Percentiles rank a stretch among this genome's conserved stretches.
phyloP scores from a whole-genome alignment of 2,888 invertebrate species.

The Catocala fraxini region DNA sequence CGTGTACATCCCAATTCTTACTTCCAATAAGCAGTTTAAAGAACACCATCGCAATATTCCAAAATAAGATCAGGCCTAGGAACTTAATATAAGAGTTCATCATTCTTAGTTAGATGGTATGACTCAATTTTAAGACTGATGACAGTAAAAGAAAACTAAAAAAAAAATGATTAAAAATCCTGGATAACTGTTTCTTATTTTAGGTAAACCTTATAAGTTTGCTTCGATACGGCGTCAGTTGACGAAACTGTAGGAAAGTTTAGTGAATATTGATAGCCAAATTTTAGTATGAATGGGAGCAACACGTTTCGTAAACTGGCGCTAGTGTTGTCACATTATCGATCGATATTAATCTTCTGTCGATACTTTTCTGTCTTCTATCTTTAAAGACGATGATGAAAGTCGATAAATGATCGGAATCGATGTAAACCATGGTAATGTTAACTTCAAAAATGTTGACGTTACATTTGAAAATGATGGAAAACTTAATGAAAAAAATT shows the following conservation, averaged over 20 bases:
- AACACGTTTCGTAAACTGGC: constrained; percentile 61
- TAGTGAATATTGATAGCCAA: constrained; percentile 74
- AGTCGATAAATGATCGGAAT: constrained; percentile 66
- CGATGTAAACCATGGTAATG: constrained; percentile 68
- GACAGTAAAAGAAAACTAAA: constrained; percentile 76
- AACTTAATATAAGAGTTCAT: constrained; percentile 81
- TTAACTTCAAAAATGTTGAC: constrained; percentile 74
- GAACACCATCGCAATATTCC: constrained; percentile 50
- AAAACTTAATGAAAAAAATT: constrained; percentile 57
- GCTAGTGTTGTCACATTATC: constrained; percentile 58
- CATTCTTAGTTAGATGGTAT: constrained; percentile 86
- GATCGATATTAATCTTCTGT: constrained; percentile 67
- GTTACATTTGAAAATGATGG: constrained; percentile 77
- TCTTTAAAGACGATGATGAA: constrained; percentile 74
- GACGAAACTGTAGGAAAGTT: constrained; percentile 60
- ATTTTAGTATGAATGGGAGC: constrained; percentile 58
- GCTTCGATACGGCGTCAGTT: constrained; percentile 56
- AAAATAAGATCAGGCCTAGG: constrained; percentile 82
- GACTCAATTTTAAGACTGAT: constrained; percentile 89
- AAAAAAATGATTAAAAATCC: constrained; percentile 61
- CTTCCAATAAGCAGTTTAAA: constrained; percentile 60
- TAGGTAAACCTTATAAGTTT: constrained; percentile 62
- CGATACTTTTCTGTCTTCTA: constrained; percentile 80
- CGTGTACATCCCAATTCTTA: constrained; percentile 63
- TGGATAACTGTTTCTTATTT: constrained; percentile 71